A percentile compares a stretch with the other conserved stretches of the same genome.
Evolutionary conservation across 92 coral and sea anemone species (phyloP).

Genomic region (Epizoanthus stellaris): DNA sequence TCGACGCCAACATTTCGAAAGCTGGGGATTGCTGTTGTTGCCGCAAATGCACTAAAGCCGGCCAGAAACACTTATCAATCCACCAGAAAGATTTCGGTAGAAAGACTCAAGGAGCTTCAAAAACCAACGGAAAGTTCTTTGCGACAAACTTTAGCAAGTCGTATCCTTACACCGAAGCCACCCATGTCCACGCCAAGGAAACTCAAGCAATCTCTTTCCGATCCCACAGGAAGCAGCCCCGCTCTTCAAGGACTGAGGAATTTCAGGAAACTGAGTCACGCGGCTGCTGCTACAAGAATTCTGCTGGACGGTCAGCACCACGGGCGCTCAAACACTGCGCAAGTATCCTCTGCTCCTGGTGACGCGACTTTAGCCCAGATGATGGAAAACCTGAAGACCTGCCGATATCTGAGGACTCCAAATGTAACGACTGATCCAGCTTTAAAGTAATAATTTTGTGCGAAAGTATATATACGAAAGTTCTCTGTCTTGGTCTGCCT

Average conservation of each 20-base stretch:
- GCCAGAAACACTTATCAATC: neutral
- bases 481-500: too few relatives aligned
- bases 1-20: neutral
- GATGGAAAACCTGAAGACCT: conserved; percentile 36
- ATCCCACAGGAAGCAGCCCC: neutral
- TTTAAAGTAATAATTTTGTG: neutral
- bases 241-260: neutral
- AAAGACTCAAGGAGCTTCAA: conserved; percentile 43
- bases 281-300: conserved; percentile 43
- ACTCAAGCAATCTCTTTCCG: neutral
- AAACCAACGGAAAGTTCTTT: conserved; percentile 57
- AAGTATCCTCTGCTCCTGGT: neutral
- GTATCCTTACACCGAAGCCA: neutral
- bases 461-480: too few relatives aligned
- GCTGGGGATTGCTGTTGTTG: conserved; percentile 15
- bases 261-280: conserved; percentile 38
- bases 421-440: neutral
- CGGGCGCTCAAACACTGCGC: neutral
- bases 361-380: conserved; percentile 31
- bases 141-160: conserved; percentile 20
- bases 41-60: neutral
- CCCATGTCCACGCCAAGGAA: neutral
- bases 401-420: conserved; percentile 40
- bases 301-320: conserved; percentile 12
- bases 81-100: conserved; percentile 31